Base-by-base conservation (phyloP, 2,888 invertebrate species). In the Acronicta psi region DNA sequence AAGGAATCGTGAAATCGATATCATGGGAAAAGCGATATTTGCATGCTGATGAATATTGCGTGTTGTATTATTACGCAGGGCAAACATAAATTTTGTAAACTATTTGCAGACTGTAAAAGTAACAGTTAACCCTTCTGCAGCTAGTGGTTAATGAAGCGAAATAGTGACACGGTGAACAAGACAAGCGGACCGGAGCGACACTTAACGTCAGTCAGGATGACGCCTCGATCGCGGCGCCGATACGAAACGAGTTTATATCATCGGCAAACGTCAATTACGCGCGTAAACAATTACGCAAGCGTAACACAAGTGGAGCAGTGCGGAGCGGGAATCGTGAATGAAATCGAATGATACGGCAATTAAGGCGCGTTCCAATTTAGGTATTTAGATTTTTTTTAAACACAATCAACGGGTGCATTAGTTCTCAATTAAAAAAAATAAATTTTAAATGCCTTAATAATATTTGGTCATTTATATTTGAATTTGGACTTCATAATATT, bases 1-100 rank as follows among this genome's bases (percentile, higher is more conserved):
- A 74, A 80, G 77, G 81, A 80, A 84, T 84, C 84, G 82, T 84
- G 87, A 81, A 83, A 80, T 83, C 82, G 82, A 82, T 83, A 84
- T 82, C 81, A 83, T 83, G 81, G 83, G 82, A 62, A 68, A 84
- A 82, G 74, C 69, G 79, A 75, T 81, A 84, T 87, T 87, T 86
- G 84, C 83, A 86, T 84, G 80, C 67, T 75, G 75, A 83, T 80
- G 58, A 69, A 60, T 23, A 59, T 18, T 23, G 23, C 13, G 36
- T 45, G 49, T 49, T 38, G 37, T 14, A 44, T 42, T 45, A 64
- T 52, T 57, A 36, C 18, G 36, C 4, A 20, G 36, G 37, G 61
- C 43, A 47, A 47, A 59, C 60, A 54, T 51, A 38, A 56, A 70
- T 65, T 55, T 59, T 31, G 34, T 36, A 53, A 38, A 43, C 36